phyloP scores from a whole-genome alignment of 2,113 vertebrate species.

The Muntiacus muntjak region DNA sequence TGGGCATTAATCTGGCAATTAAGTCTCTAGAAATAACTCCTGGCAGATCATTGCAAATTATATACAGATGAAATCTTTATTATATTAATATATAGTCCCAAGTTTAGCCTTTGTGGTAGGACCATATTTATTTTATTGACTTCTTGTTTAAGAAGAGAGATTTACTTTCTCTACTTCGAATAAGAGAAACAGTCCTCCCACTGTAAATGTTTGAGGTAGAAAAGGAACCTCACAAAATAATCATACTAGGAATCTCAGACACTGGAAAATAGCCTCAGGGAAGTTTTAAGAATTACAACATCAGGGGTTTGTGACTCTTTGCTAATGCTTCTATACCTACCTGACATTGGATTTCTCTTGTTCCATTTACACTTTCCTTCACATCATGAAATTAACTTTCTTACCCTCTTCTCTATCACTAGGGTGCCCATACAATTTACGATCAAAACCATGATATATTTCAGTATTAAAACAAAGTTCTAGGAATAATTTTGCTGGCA shows the following conservation, averaged over 20 bases:
- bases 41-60: background rate
- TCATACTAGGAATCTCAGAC: background rate
- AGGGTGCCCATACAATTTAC: background rate
- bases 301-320: background rate
- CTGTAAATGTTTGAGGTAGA: background rate
- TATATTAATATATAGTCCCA: background rate
- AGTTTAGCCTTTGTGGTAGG: background rate
- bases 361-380: background rate
- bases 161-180: background rate
- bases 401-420: background rate
- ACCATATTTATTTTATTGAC: background rate
- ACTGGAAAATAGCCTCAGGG: background rate
- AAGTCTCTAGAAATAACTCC: background rate
- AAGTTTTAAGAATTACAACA: background rate
- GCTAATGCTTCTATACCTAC: background rate
- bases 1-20: background rate
- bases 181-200: background rate
- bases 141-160: background rate
- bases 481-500: background rate
- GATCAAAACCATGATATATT: background rate
- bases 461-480: background rate
- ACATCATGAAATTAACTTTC: background rate
- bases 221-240: background rate
- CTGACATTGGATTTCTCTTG: background rate
- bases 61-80: background rate